Percentiles rank a stretch among this genome's conserved stretches.
These are phyloP conservation scores for Leistus spinibarbis DNA, from an alignment of 2,888 invertebrate species.

Conservation along the genomic window DNA sequence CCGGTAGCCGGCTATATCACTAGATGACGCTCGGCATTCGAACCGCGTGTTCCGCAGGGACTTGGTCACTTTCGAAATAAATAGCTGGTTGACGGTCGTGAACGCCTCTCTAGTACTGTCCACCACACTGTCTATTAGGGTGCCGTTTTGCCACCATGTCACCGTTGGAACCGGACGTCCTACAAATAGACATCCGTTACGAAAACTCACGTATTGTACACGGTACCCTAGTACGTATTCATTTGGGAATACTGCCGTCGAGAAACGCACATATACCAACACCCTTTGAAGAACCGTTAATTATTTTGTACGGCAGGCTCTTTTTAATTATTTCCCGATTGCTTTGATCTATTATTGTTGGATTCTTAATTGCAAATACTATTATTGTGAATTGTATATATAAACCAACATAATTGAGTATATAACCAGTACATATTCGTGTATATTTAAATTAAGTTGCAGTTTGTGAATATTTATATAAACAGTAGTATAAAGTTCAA, in stretches of 20 bases:
- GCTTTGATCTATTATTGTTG: neutral
- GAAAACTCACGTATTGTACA: neutral
- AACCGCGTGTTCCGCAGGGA: constrained; percentile 75
- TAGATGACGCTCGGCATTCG: constrained; percentile 79
- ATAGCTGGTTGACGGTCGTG: constrained; percentile 75
- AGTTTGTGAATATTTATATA: too few relatives aligned
- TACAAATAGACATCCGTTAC: constrained; percentile 51
- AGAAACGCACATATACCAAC: too few relatives aligned
- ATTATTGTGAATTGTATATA: too few relatives aligned
- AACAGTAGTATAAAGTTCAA: too few relatives aligned
- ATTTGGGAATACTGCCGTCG: neutral
- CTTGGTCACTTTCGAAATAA: constrained; percentile 73
- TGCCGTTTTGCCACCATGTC: constrained; percentile 81
- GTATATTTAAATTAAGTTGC: too few relatives aligned
- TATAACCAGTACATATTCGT: too few relatives aligned
- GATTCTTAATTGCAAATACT: too few relatives aligned
- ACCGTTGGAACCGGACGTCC: constrained; percentile 82
- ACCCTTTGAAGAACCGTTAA: neutral
- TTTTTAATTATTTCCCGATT: neutral
- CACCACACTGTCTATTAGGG: constrained; percentile 74
- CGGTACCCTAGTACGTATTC: neutral
- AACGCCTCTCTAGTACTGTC: constrained; percentile 69
- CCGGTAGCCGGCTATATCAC: constrained; percentile 71
- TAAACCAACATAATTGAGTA: too few relatives aligned
- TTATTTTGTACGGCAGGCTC: neutral